Evolutionary conservation across 1,140 invertebrate genomes (phyloP).

Genomic region (Melitaea cinxia): DNA sequence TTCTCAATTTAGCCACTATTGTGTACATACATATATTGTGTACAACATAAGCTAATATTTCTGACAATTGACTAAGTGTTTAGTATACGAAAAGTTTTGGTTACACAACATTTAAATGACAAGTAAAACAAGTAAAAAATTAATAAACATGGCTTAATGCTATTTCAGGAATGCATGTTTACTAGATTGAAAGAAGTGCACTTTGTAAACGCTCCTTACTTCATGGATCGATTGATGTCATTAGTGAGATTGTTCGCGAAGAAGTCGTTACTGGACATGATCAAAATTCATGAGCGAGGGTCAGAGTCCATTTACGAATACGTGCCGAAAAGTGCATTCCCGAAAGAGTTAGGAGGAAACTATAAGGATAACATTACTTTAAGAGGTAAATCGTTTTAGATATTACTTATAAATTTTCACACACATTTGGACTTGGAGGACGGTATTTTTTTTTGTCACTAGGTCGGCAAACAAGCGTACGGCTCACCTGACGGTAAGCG

Average conservation of each 20-base stretch:
- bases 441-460: no score
- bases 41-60: no score
- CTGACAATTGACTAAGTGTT: no score
- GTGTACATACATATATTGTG: no score
- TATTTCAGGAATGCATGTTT: conserved; percentile 84
- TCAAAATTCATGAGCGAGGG: conserved; percentile 74
- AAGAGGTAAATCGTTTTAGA: conserved; percentile 44
- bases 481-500: no score
- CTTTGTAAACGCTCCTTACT: conserved; percentile 85
- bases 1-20: no score
- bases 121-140: no score
- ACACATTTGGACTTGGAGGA: no score
- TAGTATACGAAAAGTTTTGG: no score
- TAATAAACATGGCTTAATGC: no score
- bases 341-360: conserved; percentile 83
- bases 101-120: no score
- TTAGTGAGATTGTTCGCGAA: conserved; percentile 88
- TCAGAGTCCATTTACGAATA: conserved; percentile 68
- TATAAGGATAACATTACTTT: conserved; percentile 57
- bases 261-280: conserved; percentile 83
- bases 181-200: conserved; percentile 85
- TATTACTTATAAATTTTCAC: conserved; percentile 1
- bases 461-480: no score
- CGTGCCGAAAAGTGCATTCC: conserved; percentile 65
- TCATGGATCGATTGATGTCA: conserved; percentile 86